These are phyloP conservation scores for Cylindroiulus punctatus DNA, from an alignment of 2,888 invertebrate species.

Conservation along the genomic window DNA sequence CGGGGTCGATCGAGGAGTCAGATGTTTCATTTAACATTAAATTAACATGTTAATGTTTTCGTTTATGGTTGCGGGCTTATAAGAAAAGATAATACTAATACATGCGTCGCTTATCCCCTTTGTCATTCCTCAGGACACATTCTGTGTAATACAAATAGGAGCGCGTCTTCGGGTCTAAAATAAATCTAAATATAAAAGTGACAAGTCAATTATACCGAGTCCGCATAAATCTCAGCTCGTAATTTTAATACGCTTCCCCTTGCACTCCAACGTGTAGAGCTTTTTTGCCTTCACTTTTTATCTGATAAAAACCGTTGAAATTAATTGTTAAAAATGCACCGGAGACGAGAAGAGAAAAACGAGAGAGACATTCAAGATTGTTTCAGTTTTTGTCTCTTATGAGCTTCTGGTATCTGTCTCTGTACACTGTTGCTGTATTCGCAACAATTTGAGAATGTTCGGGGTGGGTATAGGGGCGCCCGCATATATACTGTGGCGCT, in stretches of 20 bases:
- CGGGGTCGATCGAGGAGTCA: no score
- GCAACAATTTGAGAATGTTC: neutral
- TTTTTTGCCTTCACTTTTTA: neutral
- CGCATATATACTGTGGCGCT: neutral
- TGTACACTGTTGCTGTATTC: neutral
- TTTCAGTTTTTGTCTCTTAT: neutral
- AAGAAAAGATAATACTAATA: no score
- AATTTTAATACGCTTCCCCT: neutral
- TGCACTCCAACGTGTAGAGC: neutral
- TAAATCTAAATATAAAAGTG: slow-evolving; percentile 45
- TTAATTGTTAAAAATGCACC: slow-evolving; percentile 43
- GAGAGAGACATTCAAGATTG: neutral
- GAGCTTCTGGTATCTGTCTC: no score
- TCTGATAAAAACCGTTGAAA: slow-evolving; percentile 30
- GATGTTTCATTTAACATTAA: no score
- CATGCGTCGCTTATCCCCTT: neutral
- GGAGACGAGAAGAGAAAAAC: neutral
- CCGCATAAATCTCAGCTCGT: slow-evolving; percentile 22
- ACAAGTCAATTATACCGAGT: slow-evolving; percentile 33
- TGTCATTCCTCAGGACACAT: slow-evolving; percentile 16
- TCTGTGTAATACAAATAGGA: slow-evolving; percentile 29
- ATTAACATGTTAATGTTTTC: no score
- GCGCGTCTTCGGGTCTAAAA: slow-evolving; percentile 1
- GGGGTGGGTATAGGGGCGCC: neutral
- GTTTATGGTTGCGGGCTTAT: no score